Conservation (phyloP, 2,797 vertebrate genomes). For the Phoeniculus purpureus region DNA sequence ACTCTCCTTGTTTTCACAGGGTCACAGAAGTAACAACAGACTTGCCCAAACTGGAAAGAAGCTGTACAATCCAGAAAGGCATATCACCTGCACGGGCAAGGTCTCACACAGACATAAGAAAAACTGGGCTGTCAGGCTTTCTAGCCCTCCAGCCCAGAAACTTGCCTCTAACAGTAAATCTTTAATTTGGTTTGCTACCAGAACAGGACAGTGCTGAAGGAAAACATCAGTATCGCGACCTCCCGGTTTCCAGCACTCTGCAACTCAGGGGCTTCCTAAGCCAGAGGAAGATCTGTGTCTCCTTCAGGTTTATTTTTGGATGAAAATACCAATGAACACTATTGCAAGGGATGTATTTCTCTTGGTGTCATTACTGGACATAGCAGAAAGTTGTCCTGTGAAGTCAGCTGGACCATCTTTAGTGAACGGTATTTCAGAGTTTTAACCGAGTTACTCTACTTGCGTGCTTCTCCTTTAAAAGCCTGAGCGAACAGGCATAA, state of each 20-base stretch:
- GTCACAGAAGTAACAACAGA: background rate
- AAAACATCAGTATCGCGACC: background rate
- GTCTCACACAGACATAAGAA: background rate
- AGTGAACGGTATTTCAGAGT: background rate
- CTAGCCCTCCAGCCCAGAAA: background rate
- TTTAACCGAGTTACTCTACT: background rate
- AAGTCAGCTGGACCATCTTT: conserved; percentile 11
- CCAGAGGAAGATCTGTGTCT: background rate
- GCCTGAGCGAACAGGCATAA: background rate
- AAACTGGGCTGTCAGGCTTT: background rate
- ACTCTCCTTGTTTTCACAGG: background rate
- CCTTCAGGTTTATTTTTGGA: background rate
- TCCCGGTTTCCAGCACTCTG: background rate
- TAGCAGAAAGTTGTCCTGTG: background rate
- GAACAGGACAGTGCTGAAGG: background rate
- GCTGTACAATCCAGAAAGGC: background rate
- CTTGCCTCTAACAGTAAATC: background rate
- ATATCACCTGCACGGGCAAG: background rate
- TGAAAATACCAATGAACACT: background rate
- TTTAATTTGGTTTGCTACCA: background rate
- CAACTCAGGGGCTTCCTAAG: background rate
- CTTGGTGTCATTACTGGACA: background rate
- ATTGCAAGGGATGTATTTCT: conserved; percentile 1
- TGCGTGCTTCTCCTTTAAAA: background rate
- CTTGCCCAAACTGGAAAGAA: conserved; percentile 38